Evolutionary conservation across 2,113 vertebrate species (phyloP), one percentile per base, ranked within the genome.

Genomic region (Lagopus leucura): DNA sequence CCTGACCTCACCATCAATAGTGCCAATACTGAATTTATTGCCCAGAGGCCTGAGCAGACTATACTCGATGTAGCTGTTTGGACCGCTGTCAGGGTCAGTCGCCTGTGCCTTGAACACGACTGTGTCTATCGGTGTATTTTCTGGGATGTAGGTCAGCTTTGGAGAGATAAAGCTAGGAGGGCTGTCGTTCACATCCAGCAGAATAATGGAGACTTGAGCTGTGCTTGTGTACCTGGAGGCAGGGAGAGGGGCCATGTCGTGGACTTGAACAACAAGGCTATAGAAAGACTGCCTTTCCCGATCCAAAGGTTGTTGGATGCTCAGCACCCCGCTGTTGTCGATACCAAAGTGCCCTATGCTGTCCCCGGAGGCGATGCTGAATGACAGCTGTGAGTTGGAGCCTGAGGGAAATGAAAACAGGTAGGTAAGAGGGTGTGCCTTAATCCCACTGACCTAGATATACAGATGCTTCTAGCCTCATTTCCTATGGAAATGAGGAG

Each of bases 31-130:
- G 95, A 99, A 99, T 91, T 98, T 98, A 95, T 97, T 98, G 11
- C 98, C 98, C 5, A 86, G 96, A 1, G 98, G 96, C 16, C 97
- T 97, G 47, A 97, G 97, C 25, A 99, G 97, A 3, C 98, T 98
- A 90, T 99, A 99, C 72, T 99, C 99, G 6, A 99, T 98, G 27
- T 99, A 99, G 96, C 99, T 99, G 96, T 99, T 99, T 6, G 99
- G 99, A 5, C 99, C 99, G 0, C 99, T 99, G 96, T 99, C 99
- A 0, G 99, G 97, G 34, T 99, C 99, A 0, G 94, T 95, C 0
- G 99, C 99, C 79, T 98, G 97, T 0, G 98, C 99, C 3, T 96
- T 98, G 95, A 99, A 99, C 48, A 99, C 98, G 2, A 99, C 93
- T 0, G 99, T 99, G 74, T 99, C 99, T 70, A 99, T 98, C 0